Evolutionary conservation across 2,113 vertebrate genomes (phyloP).

Genomic region (Nothoprocta perdicaria): DNA sequence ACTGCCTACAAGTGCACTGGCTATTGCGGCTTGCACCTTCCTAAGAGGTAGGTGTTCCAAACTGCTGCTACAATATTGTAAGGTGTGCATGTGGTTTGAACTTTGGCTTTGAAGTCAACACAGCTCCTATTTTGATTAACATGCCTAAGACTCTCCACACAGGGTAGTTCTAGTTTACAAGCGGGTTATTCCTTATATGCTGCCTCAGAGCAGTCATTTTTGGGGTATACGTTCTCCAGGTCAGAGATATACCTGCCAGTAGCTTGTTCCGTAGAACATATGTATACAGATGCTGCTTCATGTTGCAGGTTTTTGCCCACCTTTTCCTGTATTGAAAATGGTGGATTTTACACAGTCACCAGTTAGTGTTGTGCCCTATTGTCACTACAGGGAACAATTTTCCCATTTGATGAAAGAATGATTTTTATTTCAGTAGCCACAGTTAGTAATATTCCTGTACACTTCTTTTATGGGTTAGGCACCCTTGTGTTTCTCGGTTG

Average conservation of each 20-base stretch:
- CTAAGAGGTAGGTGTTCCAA: not conserved
- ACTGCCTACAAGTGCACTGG: not conserved
- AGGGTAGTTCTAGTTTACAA: not conserved
- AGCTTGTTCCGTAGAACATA: not conserved
- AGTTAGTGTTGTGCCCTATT: fast-evolving
- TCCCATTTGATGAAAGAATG: not conserved
- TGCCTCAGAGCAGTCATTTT: not conserved
- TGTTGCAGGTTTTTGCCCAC: not conserved
- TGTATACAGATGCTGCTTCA: not conserved
- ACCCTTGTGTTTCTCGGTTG: not conserved
- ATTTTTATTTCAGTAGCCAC: not conserved
- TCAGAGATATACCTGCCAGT: not conserved
- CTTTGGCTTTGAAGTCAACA: not conserved
- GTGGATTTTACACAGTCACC: not conserved
- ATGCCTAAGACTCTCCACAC: not conserved
- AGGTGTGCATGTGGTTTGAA: not conserved
- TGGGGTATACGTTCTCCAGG: not conserved
- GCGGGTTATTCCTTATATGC: not conserved
- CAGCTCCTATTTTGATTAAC: not conserved
- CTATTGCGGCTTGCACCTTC: not conserved
- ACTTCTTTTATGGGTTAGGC: not conserved
- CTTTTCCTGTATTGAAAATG: not conserved
- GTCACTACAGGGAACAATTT: not conserved
- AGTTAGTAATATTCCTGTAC: not conserved
- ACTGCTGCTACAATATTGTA: not conserved